Evolutionary conservation across 2,888 invertebrate genomes (phyloP).

Genomic region (Xestia ashworthii): DNA sequence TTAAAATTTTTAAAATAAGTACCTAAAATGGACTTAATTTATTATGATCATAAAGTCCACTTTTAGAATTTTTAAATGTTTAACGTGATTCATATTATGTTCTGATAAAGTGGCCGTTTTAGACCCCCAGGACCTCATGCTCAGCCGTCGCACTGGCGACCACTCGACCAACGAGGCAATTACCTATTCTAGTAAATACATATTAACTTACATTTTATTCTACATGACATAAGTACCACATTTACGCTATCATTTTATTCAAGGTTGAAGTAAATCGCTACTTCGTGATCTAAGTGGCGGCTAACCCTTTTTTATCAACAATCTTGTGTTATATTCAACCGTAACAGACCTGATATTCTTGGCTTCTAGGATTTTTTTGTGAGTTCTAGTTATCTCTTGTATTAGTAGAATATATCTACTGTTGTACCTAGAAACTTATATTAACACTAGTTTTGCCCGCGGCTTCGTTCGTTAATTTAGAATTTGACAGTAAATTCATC

Average conservation of each 20-base stretch:
- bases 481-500: too few relatives aligned
- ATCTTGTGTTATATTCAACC: constrained; percentile 43
- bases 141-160: too few relatives aligned
- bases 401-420: neutral
- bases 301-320: constrained; percentile 54
- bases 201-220: constrained; percentile 30
- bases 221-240: constrained; percentile 9
- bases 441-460: too few relatives aligned
- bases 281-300: constrained; percentile 45
- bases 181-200: neutral
- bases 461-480: too few relatives aligned
- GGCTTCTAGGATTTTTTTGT: constrained; percentile 34
- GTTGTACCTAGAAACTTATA: neutral
- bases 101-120: too few relatives aligned
- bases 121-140: too few relatives aligned
- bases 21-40: too few relatives aligned
- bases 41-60: too few relatives aligned
- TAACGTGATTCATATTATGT: too few relatives aligned
- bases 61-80: too few relatives aligned
- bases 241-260: constrained; percentile 40
- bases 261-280: constrained; percentile 48
- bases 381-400: constrained; percentile 15
- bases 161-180: too few relatives aligned
- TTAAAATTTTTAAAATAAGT: too few relatives aligned
- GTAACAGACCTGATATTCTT: constrained; percentile 29